Evolutionary conservation across 2,113 vertebrate species (phyloP).

Genomic region (Neotoma lepida): DNA sequence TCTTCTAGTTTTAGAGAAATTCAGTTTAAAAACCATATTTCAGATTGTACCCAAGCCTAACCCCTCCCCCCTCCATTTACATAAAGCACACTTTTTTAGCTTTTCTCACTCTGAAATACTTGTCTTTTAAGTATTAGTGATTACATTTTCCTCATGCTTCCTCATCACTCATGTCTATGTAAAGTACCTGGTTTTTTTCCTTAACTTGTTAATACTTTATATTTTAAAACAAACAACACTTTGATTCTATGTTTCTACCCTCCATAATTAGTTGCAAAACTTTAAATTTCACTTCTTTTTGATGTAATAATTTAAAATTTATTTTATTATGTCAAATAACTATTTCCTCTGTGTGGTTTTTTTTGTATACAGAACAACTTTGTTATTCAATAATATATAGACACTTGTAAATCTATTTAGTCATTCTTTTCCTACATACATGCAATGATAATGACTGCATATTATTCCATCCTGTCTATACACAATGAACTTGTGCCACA

Average conservation of each 20-base stretch:
- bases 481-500: not conserved
- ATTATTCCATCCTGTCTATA: not conserved
- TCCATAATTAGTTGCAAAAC: not conserved
- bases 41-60: no score
- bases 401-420: not conserved
- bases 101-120: no score
- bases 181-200: not conserved
- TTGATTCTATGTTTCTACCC: not conserved
- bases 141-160: no score
- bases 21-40: no score
- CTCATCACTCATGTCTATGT: no score
- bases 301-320: not conserved
- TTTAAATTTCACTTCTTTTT: slow-evolving; percentile 21
- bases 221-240: not conserved
- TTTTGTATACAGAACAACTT: not conserved
- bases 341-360: not conserved
- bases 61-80: no score
- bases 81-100: no score
- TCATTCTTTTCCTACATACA: not conserved
- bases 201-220: not conserved
- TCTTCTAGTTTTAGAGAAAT: no score
- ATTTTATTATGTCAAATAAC: not conserved
- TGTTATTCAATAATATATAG: not conserved
- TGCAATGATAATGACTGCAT: not conserved
- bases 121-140: no score